Percentiles rank a stretch among this genome's conserved stretches.
phyloP scores from a whole-genome alignment of 53 echinoderm and acorn worm genomes.

The Zoroaster sp. region DNA sequence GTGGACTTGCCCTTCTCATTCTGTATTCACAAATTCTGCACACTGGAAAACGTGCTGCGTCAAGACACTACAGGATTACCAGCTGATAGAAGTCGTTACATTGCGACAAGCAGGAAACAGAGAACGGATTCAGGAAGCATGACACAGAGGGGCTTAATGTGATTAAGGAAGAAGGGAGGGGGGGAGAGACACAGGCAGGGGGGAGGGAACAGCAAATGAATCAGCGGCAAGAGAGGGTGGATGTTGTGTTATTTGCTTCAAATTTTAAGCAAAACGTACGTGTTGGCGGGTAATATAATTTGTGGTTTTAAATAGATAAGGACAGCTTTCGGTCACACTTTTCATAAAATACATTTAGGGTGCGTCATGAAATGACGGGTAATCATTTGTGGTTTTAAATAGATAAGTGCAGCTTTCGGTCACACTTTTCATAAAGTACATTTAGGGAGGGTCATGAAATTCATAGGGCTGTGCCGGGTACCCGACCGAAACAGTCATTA shows the following conservation, averaged over 20 bases:
- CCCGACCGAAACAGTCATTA: no score
- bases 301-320: neutral
- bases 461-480: no score
- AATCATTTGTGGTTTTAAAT: neutral
- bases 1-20: neutral
- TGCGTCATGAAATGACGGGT: neutral
- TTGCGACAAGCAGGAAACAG: neutral
- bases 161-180: conserved; percentile 9
- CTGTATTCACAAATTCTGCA: neutral
- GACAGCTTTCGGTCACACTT: neutral
- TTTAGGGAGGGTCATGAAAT: neutral
- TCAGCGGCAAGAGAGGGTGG: neutral
- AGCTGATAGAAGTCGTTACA: neutral
- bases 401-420: neutral
- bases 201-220: neutral
- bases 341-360: neutral
- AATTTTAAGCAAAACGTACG: neutral
- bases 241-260: neutral
- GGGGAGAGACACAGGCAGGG: neutral
- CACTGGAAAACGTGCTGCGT: neutral
- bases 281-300: neutral
- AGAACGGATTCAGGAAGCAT: conserved; percentile 37
- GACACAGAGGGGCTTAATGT: conserved; percentile 42
- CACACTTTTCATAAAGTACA: neutral
- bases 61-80: neutral